Conservation (phyloP, 2,113 vertebrate genomes). For the Hippocampus comes region DNA sequence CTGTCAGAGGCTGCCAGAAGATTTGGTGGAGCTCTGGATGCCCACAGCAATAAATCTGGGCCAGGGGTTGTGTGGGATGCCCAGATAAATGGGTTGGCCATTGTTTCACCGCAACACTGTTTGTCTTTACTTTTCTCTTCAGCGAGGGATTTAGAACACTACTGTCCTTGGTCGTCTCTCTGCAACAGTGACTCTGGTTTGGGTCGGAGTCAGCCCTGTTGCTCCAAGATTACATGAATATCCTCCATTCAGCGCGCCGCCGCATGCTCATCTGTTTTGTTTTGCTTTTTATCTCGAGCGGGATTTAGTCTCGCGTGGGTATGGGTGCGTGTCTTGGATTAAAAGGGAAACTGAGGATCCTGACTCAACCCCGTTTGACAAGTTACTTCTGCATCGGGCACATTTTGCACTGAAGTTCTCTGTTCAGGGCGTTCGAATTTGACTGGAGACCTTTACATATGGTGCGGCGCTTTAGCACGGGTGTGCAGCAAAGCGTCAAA, state of each 20-base stretch:
- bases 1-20: constrained; percentile 56
- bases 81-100: constrained; percentile 70
- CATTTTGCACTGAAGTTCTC: background rate
- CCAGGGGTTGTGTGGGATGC: constrained; percentile 71
- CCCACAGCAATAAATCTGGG: constrained; percentile 68
- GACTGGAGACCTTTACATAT: constrained; percentile 41
- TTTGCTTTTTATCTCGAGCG: constrained; percentile 45
- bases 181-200: constrained; percentile 57
- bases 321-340: constrained; percentile 43
- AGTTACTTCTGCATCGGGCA: constrained; percentile 34
- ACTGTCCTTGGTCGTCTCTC: constrained; percentile 65
- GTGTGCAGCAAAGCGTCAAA: constrained; percentile 50
- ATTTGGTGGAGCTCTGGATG: constrained; percentile 64
- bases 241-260: constrained; percentile 49
- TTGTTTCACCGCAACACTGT: constrained; percentile 68
- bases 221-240: constrained; percentile 64
- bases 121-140: constrained; percentile 71
- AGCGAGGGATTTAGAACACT: constrained; percentile 63
- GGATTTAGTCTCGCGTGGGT: constrained; percentile 34
- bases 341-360: constrained; percentile 47
- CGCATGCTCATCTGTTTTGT: constrained; percentile 41
- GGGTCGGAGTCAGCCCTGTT: constrained; percentile 58
- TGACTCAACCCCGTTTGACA: constrained; percentile 40
- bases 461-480: constrained; percentile 49
- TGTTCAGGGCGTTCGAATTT: constrained; percentile 32